phyloP scores from a whole-genome alignment of 2,888 invertebrate genomes.

The Nomada fucata region DNA sequence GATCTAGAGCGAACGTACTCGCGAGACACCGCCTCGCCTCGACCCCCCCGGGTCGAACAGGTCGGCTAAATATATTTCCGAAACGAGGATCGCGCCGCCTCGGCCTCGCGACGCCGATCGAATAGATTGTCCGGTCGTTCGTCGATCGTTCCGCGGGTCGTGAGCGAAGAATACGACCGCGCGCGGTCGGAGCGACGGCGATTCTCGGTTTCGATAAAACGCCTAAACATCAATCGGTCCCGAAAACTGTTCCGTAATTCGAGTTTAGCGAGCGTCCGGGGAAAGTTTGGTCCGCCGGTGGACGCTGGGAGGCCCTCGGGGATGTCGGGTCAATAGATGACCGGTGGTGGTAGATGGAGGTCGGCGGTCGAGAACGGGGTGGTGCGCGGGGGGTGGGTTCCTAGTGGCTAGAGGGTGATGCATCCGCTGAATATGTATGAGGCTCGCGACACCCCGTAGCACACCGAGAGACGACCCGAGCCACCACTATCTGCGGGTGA shows the following conservation, averaged over 20 bases:
- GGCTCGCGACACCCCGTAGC: constrained; percentile 84
- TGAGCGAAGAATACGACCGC: neutral
- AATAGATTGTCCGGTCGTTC: neutral
- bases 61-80: constrained; percentile 11
- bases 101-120: neutral
- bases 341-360: constrained; percentile 75
- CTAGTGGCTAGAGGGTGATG: constrained; percentile 84
- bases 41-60: neutral
- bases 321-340: constrained; percentile 77
- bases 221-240: constrained; percentile 83
- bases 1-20: constrained; percentile 22
- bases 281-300: constrained; percentile 80
- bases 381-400: constrained; percentile 5
- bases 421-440: constrained; percentile 89
- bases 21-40: neutral
- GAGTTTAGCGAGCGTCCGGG: constrained; percentile 76
- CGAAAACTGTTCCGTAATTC: constrained; percentile 83
- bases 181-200: constrained; percentile 60
- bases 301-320: constrained; percentile 44
- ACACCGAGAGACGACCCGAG: constrained; percentile 77
- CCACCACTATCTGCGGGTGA: constrained; percentile 84
- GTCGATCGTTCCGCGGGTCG: no score
- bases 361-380: constrained; percentile 73
- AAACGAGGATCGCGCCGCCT: neutral
- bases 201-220: constrained; percentile 80